Base-by-base conservation (phyloP, 2,888 invertebrate genomes). In the Diploptera punctata region DNA sequence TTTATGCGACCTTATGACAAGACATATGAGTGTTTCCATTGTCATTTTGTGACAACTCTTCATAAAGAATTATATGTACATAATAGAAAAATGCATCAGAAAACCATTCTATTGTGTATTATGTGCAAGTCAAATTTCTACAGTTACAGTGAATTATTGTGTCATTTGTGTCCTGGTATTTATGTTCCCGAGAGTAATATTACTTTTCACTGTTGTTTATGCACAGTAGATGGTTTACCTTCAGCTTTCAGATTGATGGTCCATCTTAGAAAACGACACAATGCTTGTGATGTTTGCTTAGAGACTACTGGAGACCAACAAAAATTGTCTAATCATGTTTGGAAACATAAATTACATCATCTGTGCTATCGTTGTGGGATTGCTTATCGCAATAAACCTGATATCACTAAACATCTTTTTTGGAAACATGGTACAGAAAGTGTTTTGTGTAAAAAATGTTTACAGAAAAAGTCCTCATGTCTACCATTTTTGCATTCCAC, bases 351-450 rank as follows among this genome's bases (percentile, higher is more conserved):
- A 82, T 82, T 95, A 49, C 90, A 94, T 81, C 94, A 95, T 82
- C 84, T 94, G 71, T 95, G 95, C 80, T 95, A 94, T 81, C 89
- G 94, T 26, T 95, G 95, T 81, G 93, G 93, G 38, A 93, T 95
- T 75, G 91, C 95, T 0, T 95, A 95, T 81, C 88, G 94, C 77
- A 95, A 94, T 82, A 94, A 94, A 81, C 91, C 91, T 70, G 94
- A 95, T 79, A 95, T 95, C 73, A 93, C 93, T 18, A 93, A 94
- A 80, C 95, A 96, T 84, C 84, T 95, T 71, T 95, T 94, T 81
- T 95, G 95, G 95, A 96, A 95, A 82, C 95, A 96, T 82, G 95
- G 95, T 24, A 95, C 95, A 1, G 94, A 95, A 80, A 94, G 94
- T 83, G 91, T 93, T 2, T 83, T 91, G 43, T 95, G 95, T 80